These are phyloP conservation scores for Pelmatolapia mariae DNA, from an alignment of 2,113 vertebrate species.

Conservation along the genomic window DNA sequence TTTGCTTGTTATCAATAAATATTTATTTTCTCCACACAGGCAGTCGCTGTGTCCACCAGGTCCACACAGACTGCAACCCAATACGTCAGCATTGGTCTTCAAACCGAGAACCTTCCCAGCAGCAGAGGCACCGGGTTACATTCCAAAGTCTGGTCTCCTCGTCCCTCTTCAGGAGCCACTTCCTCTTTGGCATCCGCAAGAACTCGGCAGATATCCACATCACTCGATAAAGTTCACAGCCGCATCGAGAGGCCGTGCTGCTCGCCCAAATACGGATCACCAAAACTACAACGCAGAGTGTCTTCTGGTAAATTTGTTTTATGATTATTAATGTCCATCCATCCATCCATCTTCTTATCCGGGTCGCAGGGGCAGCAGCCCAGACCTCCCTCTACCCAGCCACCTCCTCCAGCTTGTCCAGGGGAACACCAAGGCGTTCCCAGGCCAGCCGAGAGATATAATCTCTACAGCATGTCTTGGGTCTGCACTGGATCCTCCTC, in stretches of 20 bases:
- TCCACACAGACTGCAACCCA: constrained; percentile 87
- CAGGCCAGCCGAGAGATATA: background rate
- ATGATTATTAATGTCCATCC: background rate
- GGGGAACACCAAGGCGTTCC: background rate
- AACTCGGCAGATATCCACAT: constrained; percentile 91
- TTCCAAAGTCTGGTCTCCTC: constrained; percentile 87
- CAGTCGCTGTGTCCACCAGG: constrained; percentile 73
- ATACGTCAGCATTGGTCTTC: constrained; percentile 84
- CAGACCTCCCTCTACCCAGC: background rate
- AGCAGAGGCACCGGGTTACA: constrained; percentile 72
- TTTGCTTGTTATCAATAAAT: background rate
- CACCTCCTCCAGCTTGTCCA: background rate
- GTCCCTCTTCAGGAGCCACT: constrained; percentile 61
- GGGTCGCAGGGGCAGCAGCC: background rate
- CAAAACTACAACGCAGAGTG: constrained; percentile 86
- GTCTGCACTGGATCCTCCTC: background rate
- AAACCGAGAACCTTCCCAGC: constrained; percentile 77
- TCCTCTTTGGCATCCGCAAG: constrained; percentile 83
- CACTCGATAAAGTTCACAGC: constrained; percentile 91
- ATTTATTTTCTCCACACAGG: constrained; percentile 45
- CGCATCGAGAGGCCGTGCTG: constrained; percentile 93
- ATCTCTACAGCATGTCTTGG: background rate
- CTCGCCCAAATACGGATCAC: constrained; percentile 94
- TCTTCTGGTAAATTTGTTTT: constrained; percentile 53
- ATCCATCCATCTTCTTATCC: background rate